Percentiles rank a stretch among this genome's conserved stretches.
Conservation (phyloP, 2,113 vertebrate genomes). For the Fulmarus glacialis region DNA sequence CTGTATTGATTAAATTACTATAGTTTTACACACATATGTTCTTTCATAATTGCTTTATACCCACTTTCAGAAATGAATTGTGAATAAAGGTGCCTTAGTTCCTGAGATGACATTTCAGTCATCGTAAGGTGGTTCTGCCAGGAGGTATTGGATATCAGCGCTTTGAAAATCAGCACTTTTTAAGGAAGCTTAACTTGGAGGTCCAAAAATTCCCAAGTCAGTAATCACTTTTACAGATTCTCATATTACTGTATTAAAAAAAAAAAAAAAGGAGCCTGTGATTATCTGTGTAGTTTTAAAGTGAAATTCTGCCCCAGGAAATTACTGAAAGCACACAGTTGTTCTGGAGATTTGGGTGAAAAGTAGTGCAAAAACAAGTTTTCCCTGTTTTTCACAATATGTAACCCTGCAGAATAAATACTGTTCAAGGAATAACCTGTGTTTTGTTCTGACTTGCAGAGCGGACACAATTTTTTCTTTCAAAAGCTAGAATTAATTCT, state of each 20-base stretch:
- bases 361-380: background rate
- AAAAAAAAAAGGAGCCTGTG: background rate
- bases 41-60: background rate
- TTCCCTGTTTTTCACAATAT: background rate
- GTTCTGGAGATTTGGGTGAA: background rate
- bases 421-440: background rate
- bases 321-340: background rate
- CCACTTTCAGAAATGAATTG: background rate
- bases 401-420: background rate
- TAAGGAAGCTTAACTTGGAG: background rate
- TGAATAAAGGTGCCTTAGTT: constrained; percentile 26
- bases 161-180: constrained; percentile 22
- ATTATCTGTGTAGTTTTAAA: background rate
- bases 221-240: background rate
- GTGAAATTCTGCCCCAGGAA: background rate
- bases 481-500: background rate
- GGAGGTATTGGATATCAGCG: background rate
- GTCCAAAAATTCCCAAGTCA: background rate
- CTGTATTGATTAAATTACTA: background rate
- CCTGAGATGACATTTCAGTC: constrained; percentile 23
- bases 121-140: background rate
- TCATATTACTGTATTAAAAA: background rate
- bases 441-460: background rate
- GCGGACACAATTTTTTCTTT: background rate
- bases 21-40: background rate